phyloP scores from a whole-genome alignment of 2,113 vertebrate species.

The Xiphias gladius region DNA sequence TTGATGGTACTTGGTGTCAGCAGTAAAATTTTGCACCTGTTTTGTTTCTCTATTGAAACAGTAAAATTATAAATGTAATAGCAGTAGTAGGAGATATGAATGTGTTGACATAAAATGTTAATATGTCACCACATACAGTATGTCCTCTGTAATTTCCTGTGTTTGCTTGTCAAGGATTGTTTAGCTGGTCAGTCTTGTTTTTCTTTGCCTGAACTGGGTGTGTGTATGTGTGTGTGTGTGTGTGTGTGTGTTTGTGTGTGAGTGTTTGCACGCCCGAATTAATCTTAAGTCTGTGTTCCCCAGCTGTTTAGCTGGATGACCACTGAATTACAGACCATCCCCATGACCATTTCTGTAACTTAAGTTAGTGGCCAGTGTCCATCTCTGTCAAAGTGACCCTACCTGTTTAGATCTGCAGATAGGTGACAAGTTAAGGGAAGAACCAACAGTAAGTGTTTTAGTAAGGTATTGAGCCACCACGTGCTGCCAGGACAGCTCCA shows the following conservation, averaged over 20 bases:
- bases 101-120: not conserved
- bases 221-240: not conserved
- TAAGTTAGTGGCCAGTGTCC: not conserved
- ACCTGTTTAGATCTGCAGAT: not conserved
- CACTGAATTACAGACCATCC: not conserved
- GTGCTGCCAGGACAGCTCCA: too few relatives aligned
- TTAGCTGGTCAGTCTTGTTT: not conserved
- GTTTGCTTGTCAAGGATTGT: not conserved
- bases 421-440: too few relatives aligned
- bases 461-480: too few relatives aligned
- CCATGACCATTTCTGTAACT: not conserved
- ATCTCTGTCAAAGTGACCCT: not conserved
- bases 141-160: not conserved
- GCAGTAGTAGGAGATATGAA: not conserved
- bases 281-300: not conserved
- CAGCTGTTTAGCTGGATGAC: not conserved
- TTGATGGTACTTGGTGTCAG: too few relatives aligned
- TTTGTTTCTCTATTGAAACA: too few relatives aligned
- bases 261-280: not conserved
- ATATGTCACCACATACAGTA: not conserved
- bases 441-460: too few relatives aligned
- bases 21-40: too few relatives aligned
- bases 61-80: too few relatives aligned
- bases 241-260: not conserved
- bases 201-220: not conserved